Evolutionary conservation across 1,140 invertebrate species (phyloP), one percentile per base, ranked within the genome.

Genomic region (Drosophila guanche): DNA sequence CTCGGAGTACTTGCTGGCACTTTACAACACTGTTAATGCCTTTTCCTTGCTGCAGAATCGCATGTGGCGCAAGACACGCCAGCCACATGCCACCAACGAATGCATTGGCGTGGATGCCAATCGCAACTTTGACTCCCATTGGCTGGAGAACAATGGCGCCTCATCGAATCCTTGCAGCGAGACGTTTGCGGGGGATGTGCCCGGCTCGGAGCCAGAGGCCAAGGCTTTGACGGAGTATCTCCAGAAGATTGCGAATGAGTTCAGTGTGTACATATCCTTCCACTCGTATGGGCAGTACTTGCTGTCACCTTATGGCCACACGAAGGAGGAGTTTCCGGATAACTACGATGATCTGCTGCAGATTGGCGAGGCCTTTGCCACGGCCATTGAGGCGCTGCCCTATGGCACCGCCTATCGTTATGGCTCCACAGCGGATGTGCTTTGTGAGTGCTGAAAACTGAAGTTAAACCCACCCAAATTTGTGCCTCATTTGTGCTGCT

Each of bases 191-290:
- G 96, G 97, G 0, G 79, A 92, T 0, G 90, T 90, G 8, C 92
- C 95, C 0, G 96, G 96, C 75, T 97, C 96, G 0, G 97, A 97
- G 91, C 92, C 93, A 0, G 97, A 98, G 91, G 94, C 95, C 0
- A 92, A 90, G 41, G 92, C 94, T 3, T 79, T 96, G 1, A 92
- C 93, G 1, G 90, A 94, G 4, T 94, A 93, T 50, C 84, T 95
- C 6, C 84, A 91, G n/a, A 75, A 85, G 0, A 92, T 94, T 41
- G 89, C 84, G 10, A 69, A 90, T 5, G 52, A 91, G 4, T 91
- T 93, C 1, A 92, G 91, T 3, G 61, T 94, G 12, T 95, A 94
- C 70, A 69, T 95, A 10, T 93, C 93, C 1, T 92, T 95, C 55
- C 93, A 94, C 68, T 93, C 92, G 0, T 93, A 92, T 42, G 85